A percentile compares a stretch with the other conserved stretches of the same genome.
Conservation (phyloP, 53 echinoderm and acorn worm genomes). For the Echinometra lucunter region DNA sequence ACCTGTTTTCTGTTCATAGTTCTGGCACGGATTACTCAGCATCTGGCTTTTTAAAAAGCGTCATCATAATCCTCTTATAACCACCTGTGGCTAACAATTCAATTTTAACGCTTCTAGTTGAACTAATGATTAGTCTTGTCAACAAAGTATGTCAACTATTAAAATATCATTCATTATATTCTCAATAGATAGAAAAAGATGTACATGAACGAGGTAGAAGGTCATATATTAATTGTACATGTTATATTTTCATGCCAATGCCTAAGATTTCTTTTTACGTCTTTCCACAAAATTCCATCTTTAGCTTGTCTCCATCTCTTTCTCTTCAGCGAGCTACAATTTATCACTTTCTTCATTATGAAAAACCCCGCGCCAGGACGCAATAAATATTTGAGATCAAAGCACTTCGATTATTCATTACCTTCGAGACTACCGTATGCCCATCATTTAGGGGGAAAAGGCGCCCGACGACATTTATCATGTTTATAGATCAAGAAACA, state of each 20-base stretch:
- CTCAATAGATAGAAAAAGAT: no score
- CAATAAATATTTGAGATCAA: background rate
- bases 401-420: background rate
- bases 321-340: background rate
- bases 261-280: background rate
- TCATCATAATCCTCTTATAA: no score
- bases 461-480: background rate
- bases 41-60: no score
- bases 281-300: background rate
- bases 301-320: background rate
- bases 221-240: no score
- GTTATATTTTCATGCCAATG: background rate
- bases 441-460: background rate
- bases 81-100: no score
- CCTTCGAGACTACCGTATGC: background rate
- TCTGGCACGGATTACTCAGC: no score
- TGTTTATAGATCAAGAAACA: background rate
- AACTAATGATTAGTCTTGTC: no score
- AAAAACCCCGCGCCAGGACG: background rate
- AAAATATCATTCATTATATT: no score
- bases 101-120: no score
- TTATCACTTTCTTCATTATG: conserved; percentile 28
- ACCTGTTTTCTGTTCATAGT: no score
- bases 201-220: no score
- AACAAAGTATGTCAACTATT: no score